Conservation (phyloP, 2,113 vertebrate species). For the Thryonomys swinderianus region DNA sequence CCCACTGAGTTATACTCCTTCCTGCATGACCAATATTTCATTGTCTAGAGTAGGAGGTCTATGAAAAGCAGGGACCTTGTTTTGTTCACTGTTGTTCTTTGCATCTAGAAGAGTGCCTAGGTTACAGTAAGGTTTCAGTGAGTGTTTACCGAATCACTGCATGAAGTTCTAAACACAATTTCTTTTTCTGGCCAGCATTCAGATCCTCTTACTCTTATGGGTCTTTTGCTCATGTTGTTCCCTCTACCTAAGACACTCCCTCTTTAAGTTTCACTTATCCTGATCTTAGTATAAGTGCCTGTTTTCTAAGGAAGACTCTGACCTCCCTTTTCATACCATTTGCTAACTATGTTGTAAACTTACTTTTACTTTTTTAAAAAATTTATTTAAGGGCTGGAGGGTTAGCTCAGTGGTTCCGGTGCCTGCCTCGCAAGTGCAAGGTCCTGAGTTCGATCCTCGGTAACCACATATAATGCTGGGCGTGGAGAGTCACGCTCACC, state of each 20-base stretch:
- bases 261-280: neutral
- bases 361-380: slow-evolving; percentile 8
- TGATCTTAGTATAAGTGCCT: neutral
- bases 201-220: neutral
- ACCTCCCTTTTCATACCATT: neutral
- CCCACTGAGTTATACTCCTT: neutral
- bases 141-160: neutral
- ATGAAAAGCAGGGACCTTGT: neutral
- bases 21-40: neutral
- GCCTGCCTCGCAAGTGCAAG: too few relatives aligned
- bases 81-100: neutral
- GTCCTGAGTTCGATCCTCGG: too few relatives aligned
- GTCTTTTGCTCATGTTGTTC: neutral
- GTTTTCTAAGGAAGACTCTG: neutral
- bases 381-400: too few relatives aligned
- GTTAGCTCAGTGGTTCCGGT: too few relatives aligned
- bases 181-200: neutral
- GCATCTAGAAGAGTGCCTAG: neutral
- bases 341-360: slow-evolving; percentile 15
- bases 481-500: too few relatives aligned
- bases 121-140: neutral
- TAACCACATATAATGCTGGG: too few relatives aligned
- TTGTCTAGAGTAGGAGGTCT: neutral
- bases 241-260: neutral
- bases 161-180: slow-evolving; percentile 3